Evolutionary conservation across 2,797 vertebrate genomes (phyloP), one percentile per base, ranked within the genome.

Genomic region (Falco cherrug): DNA sequence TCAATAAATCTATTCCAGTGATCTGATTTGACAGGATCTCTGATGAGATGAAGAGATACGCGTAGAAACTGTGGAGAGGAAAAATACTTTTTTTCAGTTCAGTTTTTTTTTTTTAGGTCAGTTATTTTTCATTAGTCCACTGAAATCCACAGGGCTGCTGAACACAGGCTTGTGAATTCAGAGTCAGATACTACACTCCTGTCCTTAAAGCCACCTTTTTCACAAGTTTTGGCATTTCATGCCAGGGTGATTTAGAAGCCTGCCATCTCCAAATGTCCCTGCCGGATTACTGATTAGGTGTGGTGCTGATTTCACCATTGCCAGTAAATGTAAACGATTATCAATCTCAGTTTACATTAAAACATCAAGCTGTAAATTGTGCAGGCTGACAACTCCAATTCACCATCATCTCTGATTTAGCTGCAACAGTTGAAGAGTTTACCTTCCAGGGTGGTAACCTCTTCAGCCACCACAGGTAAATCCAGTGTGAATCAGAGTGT

Each of bases 381-480:
- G 31, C 47, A 33, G 37, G 43, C 24, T 89, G 70, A 33, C 8
- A 15, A n/a, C 37, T 70, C 89, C 37, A 59, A 53, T 57, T 76
- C 90, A 47, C 78, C 85, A 29, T 89, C 56, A 56, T n/a, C 71
- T 93, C 70, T 92, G 39, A 93, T 94, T 92, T 83, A 92, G 68
- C 75, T 70, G 35, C 86, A 92, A 17, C 20, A 84, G 70, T 24
- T 93, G 67, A 90, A 82, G 67, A 39, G 67, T 89, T 93, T 74
- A 28, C 92, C 16, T 8, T 77, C 60, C 41, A 74, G 70, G 16
- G 1, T 2, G 43, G 80, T 25, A 74, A 56, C 16, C 53, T 64
- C 64, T 92, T 89, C 70, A 83, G 35, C 43, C 70, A 70, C 48
- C 8, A 13, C 60, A 80, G 67, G 74, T 68, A 90, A 96, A 83